These are phyloP conservation scores for Trissonchulus latispiculum DNA, from an alignment of 2,888 invertebrate species.

Conservation along the genomic window DNA sequence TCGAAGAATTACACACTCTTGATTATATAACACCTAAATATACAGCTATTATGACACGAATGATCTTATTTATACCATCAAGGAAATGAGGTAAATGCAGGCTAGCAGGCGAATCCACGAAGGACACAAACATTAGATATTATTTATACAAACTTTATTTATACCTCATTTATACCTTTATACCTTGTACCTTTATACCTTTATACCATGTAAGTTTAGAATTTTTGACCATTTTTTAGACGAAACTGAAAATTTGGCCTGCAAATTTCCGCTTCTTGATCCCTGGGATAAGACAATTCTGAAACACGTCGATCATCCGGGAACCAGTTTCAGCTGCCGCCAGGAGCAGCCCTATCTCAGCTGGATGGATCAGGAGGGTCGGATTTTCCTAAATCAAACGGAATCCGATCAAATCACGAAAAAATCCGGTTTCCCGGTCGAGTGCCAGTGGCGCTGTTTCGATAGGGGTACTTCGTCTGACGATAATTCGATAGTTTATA, in stretches of 20 bases:
- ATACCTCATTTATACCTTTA: too few relatives aligned
- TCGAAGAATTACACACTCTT: too few relatives aligned
- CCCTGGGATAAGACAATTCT: slow-evolving; percentile 4
- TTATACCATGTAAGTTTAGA: too few relatives aligned
- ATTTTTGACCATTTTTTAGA: too few relatives aligned
- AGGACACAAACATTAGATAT: too few relatives aligned
- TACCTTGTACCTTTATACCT: too few relatives aligned
- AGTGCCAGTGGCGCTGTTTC: neutral
- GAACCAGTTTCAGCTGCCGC: neutral
- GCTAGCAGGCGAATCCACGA: too few relatives aligned
- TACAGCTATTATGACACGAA: too few relatives aligned
- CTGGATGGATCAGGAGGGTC: neutral
- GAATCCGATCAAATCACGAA: neutral
- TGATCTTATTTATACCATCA: too few relatives aligned
- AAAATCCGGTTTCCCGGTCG: neutral
- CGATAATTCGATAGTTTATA: neutral
- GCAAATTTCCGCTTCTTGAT: slow-evolving; percentile 13
- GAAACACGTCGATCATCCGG: slow-evolving; percentile 9
- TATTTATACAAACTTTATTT: too few relatives aligned
- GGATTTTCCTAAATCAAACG: neutral
- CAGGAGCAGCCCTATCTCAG: slow-evolving; percentile 1
- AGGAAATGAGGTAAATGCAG: too few relatives aligned
- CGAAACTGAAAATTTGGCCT: neutral
- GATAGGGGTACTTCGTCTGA: neutral
- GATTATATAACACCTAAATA: too few relatives aligned